Conservation (phyloP, 1,140 invertebrate genomes). For the Harlomillsia oculata region DNA sequence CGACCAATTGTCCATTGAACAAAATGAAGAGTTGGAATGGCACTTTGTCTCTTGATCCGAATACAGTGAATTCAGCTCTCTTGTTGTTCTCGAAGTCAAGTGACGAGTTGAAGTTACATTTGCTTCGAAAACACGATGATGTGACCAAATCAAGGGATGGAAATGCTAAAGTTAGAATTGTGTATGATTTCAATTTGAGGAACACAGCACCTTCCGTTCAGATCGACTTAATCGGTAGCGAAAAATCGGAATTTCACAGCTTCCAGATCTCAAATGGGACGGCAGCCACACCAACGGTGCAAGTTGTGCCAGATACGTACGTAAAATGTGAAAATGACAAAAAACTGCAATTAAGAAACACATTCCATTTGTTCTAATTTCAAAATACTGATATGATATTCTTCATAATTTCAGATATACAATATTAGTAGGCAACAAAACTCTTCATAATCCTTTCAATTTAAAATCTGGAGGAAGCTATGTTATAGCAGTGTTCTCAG, state of each 20-base stretch:
- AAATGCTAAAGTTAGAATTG: conserved; percentile 41
- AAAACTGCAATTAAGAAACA: background rate
- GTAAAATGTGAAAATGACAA: background rate
- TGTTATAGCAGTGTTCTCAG: background rate
- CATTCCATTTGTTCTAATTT: background rate
- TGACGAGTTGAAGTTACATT: background rate
- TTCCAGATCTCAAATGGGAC: no score
- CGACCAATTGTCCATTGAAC: background rate
- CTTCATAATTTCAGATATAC: background rate
- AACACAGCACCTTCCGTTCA: no score
- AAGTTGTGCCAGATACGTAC: background rate
- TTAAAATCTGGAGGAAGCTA: conserved; percentile 1
- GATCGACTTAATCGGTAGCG: no score
- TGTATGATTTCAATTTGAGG: background rate
- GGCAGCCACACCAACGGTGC: no score
- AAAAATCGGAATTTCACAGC: no score
- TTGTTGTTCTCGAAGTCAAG: conserved; percentile 28
- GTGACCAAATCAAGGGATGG: conserved; percentile 42
- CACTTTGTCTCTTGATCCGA: conserved; percentile 45
- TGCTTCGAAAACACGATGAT: conserved; percentile 32
- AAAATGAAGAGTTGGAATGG: background rate
- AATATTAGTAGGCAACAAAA: background rate
- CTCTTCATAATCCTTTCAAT: background rate
- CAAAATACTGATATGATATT: background rate
- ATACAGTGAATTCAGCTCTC: conserved; percentile 39